Evolutionary conservation across 1,140 invertebrate species (phyloP).

Genomic region (Drosophila grimshawi): DNA sequence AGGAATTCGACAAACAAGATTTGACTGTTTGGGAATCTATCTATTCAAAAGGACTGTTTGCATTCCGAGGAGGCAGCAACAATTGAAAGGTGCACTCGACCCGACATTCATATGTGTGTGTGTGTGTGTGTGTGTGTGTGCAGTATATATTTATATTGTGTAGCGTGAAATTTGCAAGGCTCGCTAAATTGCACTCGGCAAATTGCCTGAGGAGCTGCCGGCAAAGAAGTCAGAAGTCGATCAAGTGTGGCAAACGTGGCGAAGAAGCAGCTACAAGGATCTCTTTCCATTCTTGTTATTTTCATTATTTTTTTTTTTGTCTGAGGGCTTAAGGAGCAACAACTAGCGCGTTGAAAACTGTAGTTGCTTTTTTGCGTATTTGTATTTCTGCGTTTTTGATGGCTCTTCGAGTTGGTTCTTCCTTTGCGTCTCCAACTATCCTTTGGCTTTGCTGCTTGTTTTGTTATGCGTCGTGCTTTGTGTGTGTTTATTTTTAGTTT

Average conservation of each 20-base stretch:
- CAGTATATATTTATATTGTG: background rate
- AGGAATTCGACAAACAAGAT: background rate
- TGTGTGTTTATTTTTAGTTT: slow-evolving; percentile 1
- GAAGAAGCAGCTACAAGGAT: slow-evolving; percentile 5
- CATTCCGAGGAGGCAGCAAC: background rate
- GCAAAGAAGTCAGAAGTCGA: slow-evolving; percentile 72
- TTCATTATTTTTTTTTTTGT: slow-evolving; percentile 48
- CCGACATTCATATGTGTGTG: background rate
- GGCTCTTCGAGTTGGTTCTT: background rate
- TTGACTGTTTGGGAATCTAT: background rate
- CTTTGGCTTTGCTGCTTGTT: slow-evolving; percentile 24
- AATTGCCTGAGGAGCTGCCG: slow-evolving; percentile 54
- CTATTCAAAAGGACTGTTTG: slow-evolving; percentile 1
- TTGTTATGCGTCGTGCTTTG: background rate
- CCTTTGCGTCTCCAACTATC: background rate
- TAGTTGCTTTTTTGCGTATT: slow-evolving; percentile 5
- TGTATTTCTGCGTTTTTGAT: background rate
- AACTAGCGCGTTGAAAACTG: background rate
- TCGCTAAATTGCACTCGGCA: slow-evolving; percentile 63
- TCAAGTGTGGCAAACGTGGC: slow-evolving; percentile 56
- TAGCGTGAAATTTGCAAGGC: slow-evolving; percentile 18
- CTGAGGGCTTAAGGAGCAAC: slow-evolving; percentile 34
- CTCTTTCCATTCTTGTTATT: background rate
- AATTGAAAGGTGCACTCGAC: slow-evolving; percentile 5
- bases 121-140: slow-evolving; percentile 5